Evolutionary conservation across 2,113 vertebrate genomes (phyloP), one percentile per base, ranked within the genome.

Genomic region (Takifugu bimaculatus): DNA sequence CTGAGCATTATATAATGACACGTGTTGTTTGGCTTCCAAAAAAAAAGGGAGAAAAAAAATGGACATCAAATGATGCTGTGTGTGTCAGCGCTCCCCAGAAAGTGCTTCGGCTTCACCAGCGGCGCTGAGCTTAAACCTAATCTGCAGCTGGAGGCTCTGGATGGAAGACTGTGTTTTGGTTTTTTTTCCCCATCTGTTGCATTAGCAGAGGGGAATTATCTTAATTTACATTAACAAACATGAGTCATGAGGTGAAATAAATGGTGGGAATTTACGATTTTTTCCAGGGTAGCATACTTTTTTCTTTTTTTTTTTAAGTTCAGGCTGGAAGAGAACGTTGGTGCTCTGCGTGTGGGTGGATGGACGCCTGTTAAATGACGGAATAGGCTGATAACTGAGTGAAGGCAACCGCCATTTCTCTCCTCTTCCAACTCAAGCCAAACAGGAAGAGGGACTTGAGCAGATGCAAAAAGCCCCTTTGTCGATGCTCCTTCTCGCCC

Each of bases 311-410:
- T 39, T 39, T 39, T 39, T 39, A 6, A 39, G 7, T 39, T 10
- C 35, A 39, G 9, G 35, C 35, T 39, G 35, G 35, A 39, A 39
- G 7, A 39, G 35, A 10, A 39, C 11, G 35, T 39, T 39, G 11
- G 35, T 39, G 35, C 7, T 69, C 64, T 64, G 72, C 60, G 29
- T 5, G 85, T 82, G 73, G 77, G 86, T 67, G 70, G 81, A 13
- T 57, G 42, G 14, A 76, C 74, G 79, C 74, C 72, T 85, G 83
- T 83, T 87, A 83, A 83, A 81, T 77, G 73, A 83, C 66, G 53
- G 54, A 80, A 83, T n/a, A 14, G 45, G 45, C 13, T 14, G 45
- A 80, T 84, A 87, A 85, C 78, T 45, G 70, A 72, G 57, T 13
- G 77, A 74, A 77, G 60, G 55, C 43, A 26, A 80, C 85, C 75